Evolutionary conservation across 2,797 vertebrate species (phyloP), one percentile per base, ranked within the genome.

Genomic region (Enteromius afrohamiltoni): DNA sequence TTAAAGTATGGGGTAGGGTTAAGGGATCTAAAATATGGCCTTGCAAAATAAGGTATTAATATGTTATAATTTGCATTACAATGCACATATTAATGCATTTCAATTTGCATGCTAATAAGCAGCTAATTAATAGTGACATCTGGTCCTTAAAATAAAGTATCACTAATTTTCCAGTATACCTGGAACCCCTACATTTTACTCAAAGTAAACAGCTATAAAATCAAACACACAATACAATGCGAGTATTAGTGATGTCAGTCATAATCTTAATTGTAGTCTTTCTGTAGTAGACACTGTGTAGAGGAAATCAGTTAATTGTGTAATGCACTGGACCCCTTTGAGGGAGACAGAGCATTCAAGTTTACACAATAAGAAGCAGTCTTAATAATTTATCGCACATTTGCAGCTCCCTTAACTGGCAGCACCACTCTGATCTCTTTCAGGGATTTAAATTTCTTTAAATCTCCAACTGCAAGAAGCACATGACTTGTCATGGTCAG

Each of bases 381-480:
- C 79, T 84, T 84, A 71, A 55, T 88, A 78, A 87, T 80, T 89
- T 86, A 89, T 88, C 88, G 49, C 79, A 64, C 40, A 14, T 75
- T 83, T 71, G 62, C 88, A 89, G 86, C 79, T 58, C n/a, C 19
- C 17, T 51, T 78, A 74, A 85, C 70, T 37, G 60, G 70, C 67
- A 82, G 53, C 51, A 37, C 37, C 23, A 40, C 64, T 62, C 79
- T 37, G 58, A 69, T 81, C 60, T 78, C 76, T 51, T 53, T 58
- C 26, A 21, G 74, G 80, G 83, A 83, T 82, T 76, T 74, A 88
- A 79, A 85, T 45, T 19, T n/a, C 31, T 55, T 58, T 75, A 55
- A 75, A 75, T 74, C 69, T 81, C 49, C n/a, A 42, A 70, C 71
- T 67, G 70, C 51, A 77, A 49, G 8, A 49, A 53, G 70, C 47